These are phyloP conservation scores for Drosophila fulvimacula DNA, from an alignment of 2,888 invertebrate genomes.

Conservation along the genomic window DNA sequence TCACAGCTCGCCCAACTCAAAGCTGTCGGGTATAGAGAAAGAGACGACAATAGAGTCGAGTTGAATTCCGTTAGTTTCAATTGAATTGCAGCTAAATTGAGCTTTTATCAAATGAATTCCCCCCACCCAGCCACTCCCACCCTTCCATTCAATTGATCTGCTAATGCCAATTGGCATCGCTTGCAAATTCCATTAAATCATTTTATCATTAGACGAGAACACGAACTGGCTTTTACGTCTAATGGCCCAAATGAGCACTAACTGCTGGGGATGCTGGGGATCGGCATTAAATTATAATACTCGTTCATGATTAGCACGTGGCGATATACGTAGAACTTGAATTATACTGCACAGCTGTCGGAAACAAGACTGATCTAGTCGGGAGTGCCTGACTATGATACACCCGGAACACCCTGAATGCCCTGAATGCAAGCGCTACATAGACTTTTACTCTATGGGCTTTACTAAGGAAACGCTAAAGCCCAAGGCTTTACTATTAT, in stretches of 20 bases:
- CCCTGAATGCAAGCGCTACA: no score
- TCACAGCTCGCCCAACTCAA: conserved; percentile 46
- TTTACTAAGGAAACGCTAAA: no score
- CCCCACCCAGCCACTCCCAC: background rate
- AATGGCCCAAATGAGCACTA: conserved; percentile 8
- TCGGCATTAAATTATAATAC: background rate
- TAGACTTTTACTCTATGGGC: no score
- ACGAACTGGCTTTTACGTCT: conserved; percentile 14
- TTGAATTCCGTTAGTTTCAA: conserved; percentile 1
- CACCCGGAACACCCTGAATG: background rate
- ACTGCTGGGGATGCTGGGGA: background rate
- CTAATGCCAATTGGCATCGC: conserved; percentile 21
- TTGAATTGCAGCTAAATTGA: conserved; percentile 23
- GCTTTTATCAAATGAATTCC: conserved; percentile 25
- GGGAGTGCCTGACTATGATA: background rate
- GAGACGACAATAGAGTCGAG: background rate
- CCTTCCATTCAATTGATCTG: conserved; percentile 28
- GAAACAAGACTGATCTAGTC: background rate
- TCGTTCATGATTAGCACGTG: conserved; percentile 14
- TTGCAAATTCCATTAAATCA: conserved; percentile 34
- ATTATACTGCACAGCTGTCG: background rate
- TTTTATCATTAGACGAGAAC: conserved; percentile 32
- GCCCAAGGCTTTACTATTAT: no score
- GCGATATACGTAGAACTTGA: background rate
- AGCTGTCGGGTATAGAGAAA: conserved; percentile 14